Evolutionary conservation across 2,113 vertebrate species (phyloP).

Genomic region (Labeo rohita): DNA sequence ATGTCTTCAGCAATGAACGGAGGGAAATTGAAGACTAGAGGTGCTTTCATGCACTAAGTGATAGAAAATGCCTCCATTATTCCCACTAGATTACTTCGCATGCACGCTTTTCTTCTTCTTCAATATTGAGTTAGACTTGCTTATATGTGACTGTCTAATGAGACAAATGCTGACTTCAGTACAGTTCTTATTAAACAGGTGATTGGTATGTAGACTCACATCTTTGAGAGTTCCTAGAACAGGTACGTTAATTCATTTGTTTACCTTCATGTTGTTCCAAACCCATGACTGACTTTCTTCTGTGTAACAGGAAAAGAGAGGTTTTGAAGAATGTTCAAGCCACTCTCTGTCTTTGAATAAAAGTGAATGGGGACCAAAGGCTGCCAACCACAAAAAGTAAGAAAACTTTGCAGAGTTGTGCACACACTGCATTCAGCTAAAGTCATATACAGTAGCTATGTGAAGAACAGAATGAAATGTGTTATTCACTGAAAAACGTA

Average conservation of each 20-base stretch:
- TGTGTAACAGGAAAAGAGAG: not conserved
- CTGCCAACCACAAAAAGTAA: not conserved
- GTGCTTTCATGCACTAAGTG: slow-evolving; percentile 30
- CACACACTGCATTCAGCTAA: not conserved
- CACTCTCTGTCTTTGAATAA: not conserved
- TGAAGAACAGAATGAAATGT: not conserved
- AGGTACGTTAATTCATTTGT: not conserved
- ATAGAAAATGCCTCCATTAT: slow-evolving; percentile 11
- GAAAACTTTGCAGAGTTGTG: not conserved
- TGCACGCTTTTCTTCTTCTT: slow-evolving; percentile 4
- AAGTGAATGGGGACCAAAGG: not conserved
- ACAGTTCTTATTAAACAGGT: not conserved
- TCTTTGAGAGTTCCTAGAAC: not conserved
- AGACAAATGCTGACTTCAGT: not conserved
- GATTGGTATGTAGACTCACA: not conserved
- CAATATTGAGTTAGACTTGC: not conserved
- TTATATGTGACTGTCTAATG: slow-evolving; percentile 1
- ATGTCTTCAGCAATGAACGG: slow-evolving; percentile 42
- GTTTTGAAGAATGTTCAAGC: slow-evolving; percentile 7
- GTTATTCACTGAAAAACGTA: not conserved
- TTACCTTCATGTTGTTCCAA: not conserved
- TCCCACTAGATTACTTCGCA: not conserved
- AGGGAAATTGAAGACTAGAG: slow-evolving; percentile 43
- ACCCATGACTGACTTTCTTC: not conserved
- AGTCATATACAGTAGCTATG: not conserved